These are phyloP conservation scores for Anoplophora glabripennis DNA, from an alignment of 1,140 invertebrate genomes.

Conservation along the genomic window DNA sequence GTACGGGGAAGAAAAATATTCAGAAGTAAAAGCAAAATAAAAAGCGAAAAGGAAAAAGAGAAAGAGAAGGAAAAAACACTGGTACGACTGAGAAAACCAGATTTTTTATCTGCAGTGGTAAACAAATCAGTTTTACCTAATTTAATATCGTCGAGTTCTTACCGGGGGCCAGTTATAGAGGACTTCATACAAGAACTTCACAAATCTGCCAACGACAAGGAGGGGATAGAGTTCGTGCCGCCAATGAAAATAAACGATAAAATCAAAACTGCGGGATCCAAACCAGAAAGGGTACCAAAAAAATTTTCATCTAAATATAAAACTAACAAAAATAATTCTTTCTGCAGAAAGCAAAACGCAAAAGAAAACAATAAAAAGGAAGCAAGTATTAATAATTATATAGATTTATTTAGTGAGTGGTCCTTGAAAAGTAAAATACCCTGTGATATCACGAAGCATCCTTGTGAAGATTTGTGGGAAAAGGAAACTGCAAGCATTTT, in stretches of 20 bases:
- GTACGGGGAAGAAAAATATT: slow-evolving; percentile 59
- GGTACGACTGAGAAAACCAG: slow-evolving; percentile 30
- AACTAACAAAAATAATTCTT: slow-evolving; percentile 7
- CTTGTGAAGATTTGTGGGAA: slow-evolving; percentile 23
- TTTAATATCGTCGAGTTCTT: slow-evolving; percentile 25
- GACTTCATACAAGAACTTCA: slow-evolving; percentile 55
- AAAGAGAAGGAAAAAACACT: slow-evolving; percentile 18
- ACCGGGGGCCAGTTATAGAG: slow-evolving; percentile 55
- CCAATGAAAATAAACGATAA: slow-evolving; percentile 7
- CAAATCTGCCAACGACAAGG: slow-evolving; percentile 9
- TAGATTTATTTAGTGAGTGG: slow-evolving; percentile 6
- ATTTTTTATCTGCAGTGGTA: slow-evolving; percentile 14
- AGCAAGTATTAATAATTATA: not conserved
- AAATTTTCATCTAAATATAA: not conserved
- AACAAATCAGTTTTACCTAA: slow-evolving; percentile 23
- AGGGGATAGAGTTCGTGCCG: slow-evolving; percentile 31
- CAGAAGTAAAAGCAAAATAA: slow-evolving; percentile 28
- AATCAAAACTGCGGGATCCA: slow-evolving; percentile 13
- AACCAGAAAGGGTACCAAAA: not conserved
- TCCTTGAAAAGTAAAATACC: not conserved
- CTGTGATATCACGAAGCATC: slow-evolving; percentile 1
- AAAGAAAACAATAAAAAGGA: slow-evolving; percentile 25
- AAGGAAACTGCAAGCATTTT: slow-evolving; percentile 35
- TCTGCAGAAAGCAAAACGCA: slow-evolving; percentile 32
- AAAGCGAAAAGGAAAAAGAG: slow-evolving; percentile 19